phyloP scores from a whole-genome alignment of 2,797 vertebrate genomes.

The Neopelma chrysocephalum region DNA sequence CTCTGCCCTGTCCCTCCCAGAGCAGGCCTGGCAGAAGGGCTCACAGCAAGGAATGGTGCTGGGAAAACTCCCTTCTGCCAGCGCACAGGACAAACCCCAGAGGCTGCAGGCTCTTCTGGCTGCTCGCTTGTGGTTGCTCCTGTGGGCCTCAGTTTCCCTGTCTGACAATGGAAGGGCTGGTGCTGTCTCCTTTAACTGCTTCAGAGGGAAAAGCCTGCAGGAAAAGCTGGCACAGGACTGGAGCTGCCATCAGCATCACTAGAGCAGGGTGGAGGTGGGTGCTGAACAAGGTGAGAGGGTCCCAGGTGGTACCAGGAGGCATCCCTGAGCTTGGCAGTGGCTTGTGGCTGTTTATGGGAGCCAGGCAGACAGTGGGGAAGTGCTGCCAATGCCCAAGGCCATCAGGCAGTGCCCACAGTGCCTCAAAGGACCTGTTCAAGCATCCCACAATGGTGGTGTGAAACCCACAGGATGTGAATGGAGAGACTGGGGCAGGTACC shows the following conservation, averaged over 20 bases:
- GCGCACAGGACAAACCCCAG: not conserved
- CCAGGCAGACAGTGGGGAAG: not conserved
- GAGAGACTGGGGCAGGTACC: too few species aligned
- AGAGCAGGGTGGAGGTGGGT: not conserved
- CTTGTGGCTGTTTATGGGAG: not conserved
- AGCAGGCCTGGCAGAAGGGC: not conserved
- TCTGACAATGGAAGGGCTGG: not conserved
- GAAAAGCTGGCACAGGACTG: not conserved
- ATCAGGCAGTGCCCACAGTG: not conserved
- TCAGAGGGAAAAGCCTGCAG: not conserved
- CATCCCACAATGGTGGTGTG: rapidly evolving
- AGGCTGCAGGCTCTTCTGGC: not conserved
- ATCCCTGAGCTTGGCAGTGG: not conserved
- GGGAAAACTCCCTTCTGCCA: not conserved
- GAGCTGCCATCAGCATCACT: not conserved
- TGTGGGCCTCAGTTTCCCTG: not conserved
- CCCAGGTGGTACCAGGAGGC: not conserved
- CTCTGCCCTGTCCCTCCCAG: not conserved
- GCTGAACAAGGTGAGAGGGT: not conserved
- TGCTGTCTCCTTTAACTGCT: not conserved
- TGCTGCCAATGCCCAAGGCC: rapidly evolving
- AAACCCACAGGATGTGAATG: not conserved
- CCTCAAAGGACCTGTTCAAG: not conserved
- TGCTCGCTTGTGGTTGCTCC: not conserved
- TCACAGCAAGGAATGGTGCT: not conserved